Evolutionary conservation across 2,113 vertebrate species (phyloP), one percentile per base, ranked within the genome.

Genomic region (Gopherus evgoodei): DNA sequence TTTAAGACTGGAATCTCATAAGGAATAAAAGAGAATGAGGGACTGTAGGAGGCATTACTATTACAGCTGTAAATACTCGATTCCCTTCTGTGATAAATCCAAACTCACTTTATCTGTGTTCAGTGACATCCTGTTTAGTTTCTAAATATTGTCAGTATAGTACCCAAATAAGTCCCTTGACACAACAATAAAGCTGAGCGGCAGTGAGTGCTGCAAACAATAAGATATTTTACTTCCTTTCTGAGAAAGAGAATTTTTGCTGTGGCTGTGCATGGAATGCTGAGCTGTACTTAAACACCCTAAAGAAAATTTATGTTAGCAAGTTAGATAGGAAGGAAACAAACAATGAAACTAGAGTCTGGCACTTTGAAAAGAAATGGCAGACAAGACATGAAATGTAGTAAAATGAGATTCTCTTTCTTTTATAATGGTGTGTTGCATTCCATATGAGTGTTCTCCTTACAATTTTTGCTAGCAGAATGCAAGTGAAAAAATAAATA

Each of bases 391-490:
- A 89, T n/a, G 96, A 96, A 96, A 89, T 94, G 95, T 88, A 76
- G 21, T 75, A 95, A 91, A 91, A 79, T 69, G 95, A 69, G 59
- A 59, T 81, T 92, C 82, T 83, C 31, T 42, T 81, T 95, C 84
- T 94, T 96, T 95, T 94, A 85, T 86, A 93, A 94, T 47, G 57
- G 19, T 69, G 31, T 47, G 86, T 75, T 86, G 76, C 35, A 81
- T 87, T 91, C 90, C 42, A 89, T 85, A n/a, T 4, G 47, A 97
- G 50, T 47, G 88, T 92, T 93, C 79, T 75, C 95, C 92, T 97
- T 94, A 92, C 65, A 96, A 91, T 90, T 95, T n/a, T 93, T 91
- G 72, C 94, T 92, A 95, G 94, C 96, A 95, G 93, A 93, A 91
- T 93, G 95, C 89, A 97, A 93, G 84, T 76, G 38, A 13, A 27